These are phyloP conservation scores for Axea sp. DNA, from an alignment of 2,888 invertebrate species.

Conservation along the genomic window DNA sequence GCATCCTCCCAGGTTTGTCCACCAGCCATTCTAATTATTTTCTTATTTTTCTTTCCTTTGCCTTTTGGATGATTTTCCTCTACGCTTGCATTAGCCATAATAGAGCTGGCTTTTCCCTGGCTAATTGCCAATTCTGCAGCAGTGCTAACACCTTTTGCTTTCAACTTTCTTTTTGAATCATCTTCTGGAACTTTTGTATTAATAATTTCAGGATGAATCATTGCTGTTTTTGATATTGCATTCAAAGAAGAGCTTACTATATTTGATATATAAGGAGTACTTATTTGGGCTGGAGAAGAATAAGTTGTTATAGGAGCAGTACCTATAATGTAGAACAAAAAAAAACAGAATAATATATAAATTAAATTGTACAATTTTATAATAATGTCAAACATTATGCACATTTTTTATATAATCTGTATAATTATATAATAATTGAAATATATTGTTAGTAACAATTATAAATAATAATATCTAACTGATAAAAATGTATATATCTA, in stretches of 20 bases:
- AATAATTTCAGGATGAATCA: slow-evolving; percentile 72
- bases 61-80: slow-evolving; percentile 77
- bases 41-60: slow-evolving; percentile 83
- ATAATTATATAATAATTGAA: too few relatives aligned
- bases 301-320: slow-evolving; percentile 76
- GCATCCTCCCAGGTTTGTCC: slow-evolving; percentile 98
- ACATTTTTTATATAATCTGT: too few relatives aligned
- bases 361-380: too few relatives aligned
- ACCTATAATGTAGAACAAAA: too few relatives aligned
- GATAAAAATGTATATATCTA: too few relatives aligned
- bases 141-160: slow-evolving; percentile 84
- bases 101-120: slow-evolving; percentile 80
- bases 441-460: too few relatives aligned
- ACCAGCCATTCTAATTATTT: slow-evolving; percentile 94
- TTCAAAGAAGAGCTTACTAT: slow-evolving; percentile 74
- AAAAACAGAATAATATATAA: too few relatives aligned
- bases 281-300: slow-evolving; percentile 78
- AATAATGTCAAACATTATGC: too few relatives aligned
- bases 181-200: slow-evolving; percentile 75
- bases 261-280: slow-evolving; percentile 74
- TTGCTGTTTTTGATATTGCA: slow-evolving; percentile 78
- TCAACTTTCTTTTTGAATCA: slow-evolving; percentile 81
- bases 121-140: slow-evolving; percentile 84
- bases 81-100: slow-evolving; percentile 77
- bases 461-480: too few relatives aligned